Base-by-base conservation (phyloP, 2,888 invertebrate species). In the Sinotaia quadrata region DNA sequence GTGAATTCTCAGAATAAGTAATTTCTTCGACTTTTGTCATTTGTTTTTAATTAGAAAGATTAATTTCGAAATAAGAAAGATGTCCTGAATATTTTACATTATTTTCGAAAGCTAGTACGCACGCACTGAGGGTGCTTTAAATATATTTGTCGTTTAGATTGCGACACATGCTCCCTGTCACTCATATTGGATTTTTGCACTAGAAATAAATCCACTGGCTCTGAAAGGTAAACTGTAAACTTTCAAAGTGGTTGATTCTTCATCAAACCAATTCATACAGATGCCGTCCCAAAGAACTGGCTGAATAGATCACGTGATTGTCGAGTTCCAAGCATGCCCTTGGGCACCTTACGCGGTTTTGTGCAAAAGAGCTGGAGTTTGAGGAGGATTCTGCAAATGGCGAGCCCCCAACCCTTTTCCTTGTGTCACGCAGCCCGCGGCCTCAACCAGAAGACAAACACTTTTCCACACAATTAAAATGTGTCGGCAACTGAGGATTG, bases 381-480 rank as follows among this genome's bases (percentile, higher is more conserved):
- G 27, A 18, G 54, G 27, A 29, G 18, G 41, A 18, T 18, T 54
- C 54, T 24, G 54, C 21, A 54, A 54, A 54, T 54, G 54, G 54
- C 27, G 54, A 10, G 54, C 27, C 31, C 41, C n/a, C 27, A 29
- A 54, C 24, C 54, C 54, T 58, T 58, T 34, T 58, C 24, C 58
- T 37, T 18, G 58, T 37, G 37, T 37, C 58, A 37, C 58, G 34
- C 21, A 34, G 58, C 54, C 54, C 54, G 24, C 37, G 34, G 58
- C 36, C 27, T 37, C 37, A 15, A 24, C 37, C 58, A 41, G n/a
- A 63, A 63, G 65, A 65, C 63, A 69, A 69, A 69, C 69, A 69
- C 69, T 69, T 59, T 65, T 59, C 63, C 65, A 59, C 57, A 58
- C 69, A 69, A 69, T 69, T 69, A 69, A 66, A 66, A 66, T 57